Conservation (phyloP, 2,797 vertebrate species). For the Prunella strophiata region DNA sequence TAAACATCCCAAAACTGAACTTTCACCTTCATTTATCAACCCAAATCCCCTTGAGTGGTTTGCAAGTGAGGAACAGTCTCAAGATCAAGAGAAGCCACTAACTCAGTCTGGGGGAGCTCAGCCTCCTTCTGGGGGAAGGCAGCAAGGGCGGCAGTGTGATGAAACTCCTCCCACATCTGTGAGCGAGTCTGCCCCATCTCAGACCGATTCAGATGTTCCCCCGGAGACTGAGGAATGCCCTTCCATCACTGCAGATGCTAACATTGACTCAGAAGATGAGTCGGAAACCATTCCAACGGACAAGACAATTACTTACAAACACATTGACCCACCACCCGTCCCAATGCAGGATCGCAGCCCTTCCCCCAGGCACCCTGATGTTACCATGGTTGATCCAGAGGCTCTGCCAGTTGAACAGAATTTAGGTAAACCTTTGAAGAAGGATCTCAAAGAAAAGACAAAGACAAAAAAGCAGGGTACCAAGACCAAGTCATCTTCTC, state of each 20-base stretch:
- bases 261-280: conserved; percentile 97
- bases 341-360: conserved; percentile 89
- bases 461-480: conserved; percentile 90
- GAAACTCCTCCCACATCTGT: conserved; percentile 97
- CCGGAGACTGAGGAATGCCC: conserved; percentile 97
- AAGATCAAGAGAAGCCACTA: conserved; percentile 85
- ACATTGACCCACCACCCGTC: conserved; percentile 89
- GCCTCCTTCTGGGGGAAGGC: conserved; percentile 89
- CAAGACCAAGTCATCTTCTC: conserved; percentile 90
- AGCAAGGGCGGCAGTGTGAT: conserved; percentile 88
- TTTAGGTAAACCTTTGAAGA: conserved; percentile 87
- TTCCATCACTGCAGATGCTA: conserved; percentile 97
- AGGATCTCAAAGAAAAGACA: conserved; percentile 87
- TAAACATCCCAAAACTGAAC: conserved; percentile 94
- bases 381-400: conserved; percentile 97
- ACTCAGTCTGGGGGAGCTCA: conserved; percentile 84
- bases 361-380: conserved; percentile 89
- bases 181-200: conserved; percentile 93
- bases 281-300: conserved; percentile 97
- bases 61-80: conserved; percentile 84
- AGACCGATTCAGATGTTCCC: conserved; percentile 96
- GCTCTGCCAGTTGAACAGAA: conserved; percentile 88
- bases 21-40: conserved; percentile 98
- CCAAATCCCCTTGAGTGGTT: conserved; percentile 96
- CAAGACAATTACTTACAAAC: conserved; percentile 92